phyloP scores from a whole-genome alignment of 1,140 invertebrate species.

The Antheraea mylitta region DNA sequence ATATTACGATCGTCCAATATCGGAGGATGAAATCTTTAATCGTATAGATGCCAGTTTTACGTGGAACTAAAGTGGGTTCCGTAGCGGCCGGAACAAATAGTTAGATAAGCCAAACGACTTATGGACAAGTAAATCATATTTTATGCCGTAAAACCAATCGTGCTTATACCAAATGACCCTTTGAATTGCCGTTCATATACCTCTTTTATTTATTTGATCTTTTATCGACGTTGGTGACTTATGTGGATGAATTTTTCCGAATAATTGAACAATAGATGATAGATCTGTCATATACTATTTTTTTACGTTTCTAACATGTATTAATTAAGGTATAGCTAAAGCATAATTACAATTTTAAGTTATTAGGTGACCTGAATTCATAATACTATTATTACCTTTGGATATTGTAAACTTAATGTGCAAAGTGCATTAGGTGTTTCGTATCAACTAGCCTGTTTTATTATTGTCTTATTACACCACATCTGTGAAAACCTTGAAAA shows the following conservation, averaged over 20 bases:
- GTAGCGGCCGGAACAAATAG: constrained; percentile 31
- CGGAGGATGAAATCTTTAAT: constrained; percentile 66
- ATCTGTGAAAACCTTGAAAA: too few species aligned
- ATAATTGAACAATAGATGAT: too few species aligned
- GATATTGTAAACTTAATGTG: too few species aligned
- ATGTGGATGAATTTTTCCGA: not conserved
- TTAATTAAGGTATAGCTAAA: too few species aligned
- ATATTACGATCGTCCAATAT: constrained; percentile 70
- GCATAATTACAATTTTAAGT: too few species aligned
- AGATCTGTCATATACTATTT: too few species aligned
- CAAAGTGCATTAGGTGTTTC: too few species aligned
- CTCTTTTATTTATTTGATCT: constrained; percentile 6
- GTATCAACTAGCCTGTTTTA: too few species aligned
- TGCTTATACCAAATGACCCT: constrained; percentile 23
- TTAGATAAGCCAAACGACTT: constrained; percentile 40
- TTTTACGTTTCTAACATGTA: too few species aligned
- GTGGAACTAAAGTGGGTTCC: constrained; percentile 38
- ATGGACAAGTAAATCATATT: constrained; percentile 43
- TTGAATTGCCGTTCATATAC: constrained; percentile 18
- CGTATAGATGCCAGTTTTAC: constrained; percentile 50
- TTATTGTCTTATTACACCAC: too few species aligned
- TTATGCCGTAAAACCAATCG: constrained; percentile 39
- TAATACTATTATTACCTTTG: too few species aligned
- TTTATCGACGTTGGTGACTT: not conserved
- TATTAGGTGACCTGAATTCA: too few species aligned